phyloP scores from a whole-genome alignment of 1,140 invertebrate genomes.

The Paracyclopina nana region DNA sequence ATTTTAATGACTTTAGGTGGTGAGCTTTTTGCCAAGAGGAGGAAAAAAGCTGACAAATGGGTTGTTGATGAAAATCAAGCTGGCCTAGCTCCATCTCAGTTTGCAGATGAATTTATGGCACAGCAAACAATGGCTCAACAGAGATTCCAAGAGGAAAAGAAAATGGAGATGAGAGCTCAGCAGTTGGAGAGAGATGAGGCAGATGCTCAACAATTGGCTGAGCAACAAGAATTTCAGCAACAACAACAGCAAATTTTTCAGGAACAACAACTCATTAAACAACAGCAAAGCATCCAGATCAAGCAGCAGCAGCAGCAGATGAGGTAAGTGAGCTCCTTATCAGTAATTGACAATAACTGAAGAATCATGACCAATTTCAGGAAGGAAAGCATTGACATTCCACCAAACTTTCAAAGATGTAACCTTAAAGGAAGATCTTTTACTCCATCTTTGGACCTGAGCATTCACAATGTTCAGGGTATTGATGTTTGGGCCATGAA shows the following conservation, averaged over 20 bases:
- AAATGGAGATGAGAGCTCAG: background rate
- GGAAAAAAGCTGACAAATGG: slow-evolving; percentile 13
- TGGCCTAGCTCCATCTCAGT: background rate
- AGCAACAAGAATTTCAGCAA: too few species aligned
- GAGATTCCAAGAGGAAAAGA: background rate
- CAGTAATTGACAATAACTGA: background rate
- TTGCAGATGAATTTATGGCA: background rate
- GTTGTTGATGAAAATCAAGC: slow-evolving; percentile 13
- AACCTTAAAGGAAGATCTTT: background rate
- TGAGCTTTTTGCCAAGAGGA: slow-evolving; percentile 12
- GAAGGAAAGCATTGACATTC: background rate
- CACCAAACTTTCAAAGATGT: background rate
- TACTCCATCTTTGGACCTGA: background rate
- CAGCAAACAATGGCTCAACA: background rate
- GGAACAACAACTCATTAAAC: background rate
- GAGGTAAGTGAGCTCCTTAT: background rate
- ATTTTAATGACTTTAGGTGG: too few species aligned
- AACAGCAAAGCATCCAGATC: background rate
- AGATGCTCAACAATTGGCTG: too few species aligned
- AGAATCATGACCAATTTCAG: background rate
- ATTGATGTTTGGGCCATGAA: background rate
- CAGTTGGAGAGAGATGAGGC: too few species aligned
- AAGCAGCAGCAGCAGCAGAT: background rate
- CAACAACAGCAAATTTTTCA: background rate
- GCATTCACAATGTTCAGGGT: background rate